These are phyloP conservation scores for Daubentonia madagascariensis DNA, from an alignment of 2,113 vertebrate genomes.

Conservation along the genomic window DNA sequence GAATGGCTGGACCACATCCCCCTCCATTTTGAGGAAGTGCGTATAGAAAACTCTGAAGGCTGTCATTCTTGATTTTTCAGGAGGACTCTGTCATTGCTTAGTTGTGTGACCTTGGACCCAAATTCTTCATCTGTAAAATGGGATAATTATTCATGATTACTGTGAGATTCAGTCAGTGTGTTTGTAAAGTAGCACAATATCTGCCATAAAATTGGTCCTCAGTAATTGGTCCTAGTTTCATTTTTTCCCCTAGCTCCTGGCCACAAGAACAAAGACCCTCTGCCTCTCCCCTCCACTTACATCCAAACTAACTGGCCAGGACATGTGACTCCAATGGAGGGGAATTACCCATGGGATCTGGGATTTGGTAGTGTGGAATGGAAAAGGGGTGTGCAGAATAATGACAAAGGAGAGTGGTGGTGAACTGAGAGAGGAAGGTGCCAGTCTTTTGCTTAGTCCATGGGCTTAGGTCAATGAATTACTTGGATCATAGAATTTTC, in stretches of 20 bases:
- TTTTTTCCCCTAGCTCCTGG: not conserved
- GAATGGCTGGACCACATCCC: not conserved
- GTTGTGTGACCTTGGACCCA: not conserved
- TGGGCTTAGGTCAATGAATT: not conserved
- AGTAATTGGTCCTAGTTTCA: not conserved
- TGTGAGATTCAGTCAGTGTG: not conserved
- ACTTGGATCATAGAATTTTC: not conserved
- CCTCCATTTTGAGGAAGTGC: not conserved
- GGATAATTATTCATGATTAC: not conserved
- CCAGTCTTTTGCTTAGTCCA: not conserved
- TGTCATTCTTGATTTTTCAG: not conserved
- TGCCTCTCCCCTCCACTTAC: rapidly evolving
- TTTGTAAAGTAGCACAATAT: not conserved
- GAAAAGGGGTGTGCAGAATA: not conserved
- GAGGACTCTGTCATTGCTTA: not conserved
- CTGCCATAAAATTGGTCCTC: not conserved
- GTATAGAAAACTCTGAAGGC: not conserved
- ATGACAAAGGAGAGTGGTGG: not conserved
- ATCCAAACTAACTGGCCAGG: not conserved
- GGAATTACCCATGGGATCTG: not conserved
- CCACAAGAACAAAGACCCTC: not conserved
- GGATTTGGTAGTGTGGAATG: not conserved
- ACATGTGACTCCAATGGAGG: not conserved
- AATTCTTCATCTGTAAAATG: not conserved
- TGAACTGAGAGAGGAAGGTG: not conserved